A percentile compares a stretch with the other conserved stretches of the same genome.
These are phyloP conservation scores for Hybos culiciformis DNA, from an alignment of 2,888 invertebrate species.

Conservation along the genomic window DNA sequence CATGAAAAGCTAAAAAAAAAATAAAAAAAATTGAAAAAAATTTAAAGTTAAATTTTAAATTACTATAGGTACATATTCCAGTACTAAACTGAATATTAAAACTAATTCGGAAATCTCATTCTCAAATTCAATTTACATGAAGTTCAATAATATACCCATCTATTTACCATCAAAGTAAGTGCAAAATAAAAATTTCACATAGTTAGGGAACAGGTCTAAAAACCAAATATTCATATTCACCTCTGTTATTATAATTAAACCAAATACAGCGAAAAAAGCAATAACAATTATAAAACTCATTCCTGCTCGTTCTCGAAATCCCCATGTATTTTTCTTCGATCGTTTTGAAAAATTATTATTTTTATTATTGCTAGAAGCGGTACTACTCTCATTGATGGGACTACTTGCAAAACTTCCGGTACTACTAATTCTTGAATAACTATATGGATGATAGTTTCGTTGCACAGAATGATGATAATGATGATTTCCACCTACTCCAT, in stretches of 20 bases:
- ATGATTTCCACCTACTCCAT: no score
- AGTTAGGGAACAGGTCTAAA: background rate
- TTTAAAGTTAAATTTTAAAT: no score
- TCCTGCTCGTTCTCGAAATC: conserved; percentile 60
- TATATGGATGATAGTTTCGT: background rate
- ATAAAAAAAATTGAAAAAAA: no score
- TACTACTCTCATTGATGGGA: background rate
- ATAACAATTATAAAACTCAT: conserved; percentile 83
- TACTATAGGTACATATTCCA: no score
- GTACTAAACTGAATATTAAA: no score
- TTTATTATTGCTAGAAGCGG: background rate
- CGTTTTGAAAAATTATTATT: no score
- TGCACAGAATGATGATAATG: background rate
- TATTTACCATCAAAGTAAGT: no score
- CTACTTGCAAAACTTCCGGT: background rate
- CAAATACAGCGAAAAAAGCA: conserved; percentile 81
- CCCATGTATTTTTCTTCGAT: conserved; percentile 31
- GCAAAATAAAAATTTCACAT: background rate
- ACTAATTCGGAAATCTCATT: no score
- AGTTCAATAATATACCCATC: no score
- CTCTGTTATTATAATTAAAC: conserved; percentile 75
- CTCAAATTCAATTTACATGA: no score
- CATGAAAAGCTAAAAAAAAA: conserved; percentile 30
- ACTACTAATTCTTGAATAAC: background rate
- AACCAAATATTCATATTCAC: conserved; percentile 35